phyloP scores from a whole-genome alignment of 2,797 vertebrate species.

The Miichthys miiuy region DNA sequence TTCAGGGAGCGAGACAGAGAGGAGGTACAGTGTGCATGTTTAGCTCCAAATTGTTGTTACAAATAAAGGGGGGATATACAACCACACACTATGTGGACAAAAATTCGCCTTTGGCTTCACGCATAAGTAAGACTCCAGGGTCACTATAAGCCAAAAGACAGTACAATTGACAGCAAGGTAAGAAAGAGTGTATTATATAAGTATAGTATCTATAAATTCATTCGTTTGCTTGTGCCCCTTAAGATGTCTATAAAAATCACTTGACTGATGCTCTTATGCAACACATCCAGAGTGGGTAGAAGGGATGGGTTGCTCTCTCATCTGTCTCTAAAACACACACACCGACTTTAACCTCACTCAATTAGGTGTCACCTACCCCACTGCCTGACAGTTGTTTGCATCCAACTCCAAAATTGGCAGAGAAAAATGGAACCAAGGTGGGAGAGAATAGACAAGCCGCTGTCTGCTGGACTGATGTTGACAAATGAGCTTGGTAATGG shows the following conservation, averaged over 20 bases:
- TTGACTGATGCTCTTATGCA: neutral
- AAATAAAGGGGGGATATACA: neutral
- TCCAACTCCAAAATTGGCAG: constrained; percentile 14
- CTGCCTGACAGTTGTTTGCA: constrained; percentile 2
- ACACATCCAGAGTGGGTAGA: neutral
- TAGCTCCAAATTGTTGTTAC: neutral
- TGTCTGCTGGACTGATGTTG: constrained; percentile 38
- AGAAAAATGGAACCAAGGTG: constrained; percentile 6
- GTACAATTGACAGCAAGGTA: neutral
- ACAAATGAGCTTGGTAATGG: constrained; percentile 61
- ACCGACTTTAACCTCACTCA: constrained; percentile 22
- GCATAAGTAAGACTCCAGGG: neutral
- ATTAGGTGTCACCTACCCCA: constrained; percentile 2
- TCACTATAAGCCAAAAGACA: neutral
- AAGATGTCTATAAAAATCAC: constrained; percentile 26
- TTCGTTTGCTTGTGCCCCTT: neutral
- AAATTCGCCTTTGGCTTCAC: neutral
- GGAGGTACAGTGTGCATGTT: constrained; percentile 6
- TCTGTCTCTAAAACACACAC: neutral
- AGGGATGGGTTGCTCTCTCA: neutral
- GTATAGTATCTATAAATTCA: neutral
- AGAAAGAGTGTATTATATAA: neutral
- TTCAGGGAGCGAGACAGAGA: constrained; percentile 40
- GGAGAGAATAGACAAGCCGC: constrained; percentile 11
- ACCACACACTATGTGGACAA: neutral